Conservation (phyloP, 2,113 vertebrate species). For the Cololabis saira region DNA sequence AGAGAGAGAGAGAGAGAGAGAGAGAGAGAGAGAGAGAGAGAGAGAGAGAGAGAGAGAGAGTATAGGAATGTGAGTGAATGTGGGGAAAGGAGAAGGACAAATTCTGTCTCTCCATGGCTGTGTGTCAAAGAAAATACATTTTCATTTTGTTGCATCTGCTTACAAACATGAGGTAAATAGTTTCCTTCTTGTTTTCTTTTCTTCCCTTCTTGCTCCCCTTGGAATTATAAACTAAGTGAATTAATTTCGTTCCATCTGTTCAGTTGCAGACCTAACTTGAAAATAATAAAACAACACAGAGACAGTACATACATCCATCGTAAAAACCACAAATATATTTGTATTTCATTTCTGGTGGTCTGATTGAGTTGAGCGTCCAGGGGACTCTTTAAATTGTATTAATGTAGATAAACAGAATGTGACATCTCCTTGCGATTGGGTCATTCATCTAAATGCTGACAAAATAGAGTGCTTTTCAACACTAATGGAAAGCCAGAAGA, state of each 20-base stretch:
- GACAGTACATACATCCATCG: background rate
- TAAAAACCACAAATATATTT: conserved; percentile 16
- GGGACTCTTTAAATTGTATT: conserved; percentile 19
- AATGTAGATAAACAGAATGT: conserved; percentile 37
- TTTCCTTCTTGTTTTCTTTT: too few species aligned
- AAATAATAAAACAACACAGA: too few species aligned
- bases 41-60: background rate
- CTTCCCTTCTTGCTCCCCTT: too few species aligned
- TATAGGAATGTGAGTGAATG: background rate
- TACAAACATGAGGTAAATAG: too few species aligned
- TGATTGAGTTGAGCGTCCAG: too few species aligned
- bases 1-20: background rate
- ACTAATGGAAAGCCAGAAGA: conserved; percentile 59
- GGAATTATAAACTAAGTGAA: background rate
- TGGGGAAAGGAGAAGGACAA: too few species aligned
- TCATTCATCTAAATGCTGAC: conserved; percentile 47
- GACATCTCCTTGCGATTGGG: conserved; percentile 40
- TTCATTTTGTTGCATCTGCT: too few species aligned
- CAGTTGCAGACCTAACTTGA: background rate
- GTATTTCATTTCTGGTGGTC: conserved; percentile 7
- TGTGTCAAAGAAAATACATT: too few species aligned
- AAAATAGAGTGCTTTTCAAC: conserved; percentile 62
- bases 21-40: background rate
- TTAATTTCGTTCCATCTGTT: conserved; percentile 6
- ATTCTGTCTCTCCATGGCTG: too few species aligned